Conservation (phyloP, 2,113 vertebrate species). For the Empidonax traillii region DNA sequence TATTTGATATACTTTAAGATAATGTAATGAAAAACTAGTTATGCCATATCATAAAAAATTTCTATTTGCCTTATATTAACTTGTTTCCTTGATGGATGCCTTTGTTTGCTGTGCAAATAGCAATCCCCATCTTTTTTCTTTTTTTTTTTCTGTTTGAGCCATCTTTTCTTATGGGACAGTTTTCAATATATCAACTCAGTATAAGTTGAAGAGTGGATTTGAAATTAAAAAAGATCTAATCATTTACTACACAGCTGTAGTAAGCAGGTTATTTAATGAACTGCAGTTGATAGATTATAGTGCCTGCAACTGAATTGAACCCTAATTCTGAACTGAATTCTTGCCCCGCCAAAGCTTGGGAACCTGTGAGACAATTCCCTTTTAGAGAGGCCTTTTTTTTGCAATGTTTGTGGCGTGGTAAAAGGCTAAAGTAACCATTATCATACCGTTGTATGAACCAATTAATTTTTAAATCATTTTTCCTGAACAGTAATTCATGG, state of each 20-base stretch:
- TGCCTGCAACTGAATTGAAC: neutral
- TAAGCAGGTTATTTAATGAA: neutral
- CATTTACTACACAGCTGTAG: neutral
- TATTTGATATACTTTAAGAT: neutral
- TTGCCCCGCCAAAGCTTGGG: neutral
- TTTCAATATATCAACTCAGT: neutral
- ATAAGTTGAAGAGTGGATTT: neutral
- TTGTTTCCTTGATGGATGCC: neutral
- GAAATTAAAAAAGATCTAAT: neutral
- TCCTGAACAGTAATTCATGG: neutral
- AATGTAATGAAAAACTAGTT: neutral
- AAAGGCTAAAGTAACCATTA: neutral
- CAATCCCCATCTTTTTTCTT: neutral
- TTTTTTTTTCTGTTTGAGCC: neutral
- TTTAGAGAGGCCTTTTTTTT: neutral
- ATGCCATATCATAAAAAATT: neutral
- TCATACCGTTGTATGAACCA: neutral
- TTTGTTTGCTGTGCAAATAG: neutral
- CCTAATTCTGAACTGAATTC: neutral
- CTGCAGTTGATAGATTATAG: neutral
- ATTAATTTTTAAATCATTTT: neutral
- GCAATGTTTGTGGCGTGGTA: neutral
- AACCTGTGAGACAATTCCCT: neutral
- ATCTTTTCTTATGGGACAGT: neutral
- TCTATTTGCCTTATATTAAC: neutral